Base-by-base conservation (phyloP, 2,113 vertebrate genomes). In the Neodontobutis hainanensis region DNA sequence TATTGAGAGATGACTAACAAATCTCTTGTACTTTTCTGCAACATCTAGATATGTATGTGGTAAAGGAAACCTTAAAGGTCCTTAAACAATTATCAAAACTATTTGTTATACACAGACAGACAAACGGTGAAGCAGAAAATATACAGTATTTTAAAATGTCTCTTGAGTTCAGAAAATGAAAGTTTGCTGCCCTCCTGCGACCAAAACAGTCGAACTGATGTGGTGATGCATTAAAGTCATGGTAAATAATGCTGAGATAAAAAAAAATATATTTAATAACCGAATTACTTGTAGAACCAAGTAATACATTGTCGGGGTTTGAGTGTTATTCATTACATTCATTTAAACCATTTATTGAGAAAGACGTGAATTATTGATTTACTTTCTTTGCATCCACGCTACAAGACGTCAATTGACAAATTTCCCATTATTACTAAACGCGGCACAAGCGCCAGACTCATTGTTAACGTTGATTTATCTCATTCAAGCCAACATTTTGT, bases 381-480 rank as follows among this genome's bases (percentile, higher is more conserved):
- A 5, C 5, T 40, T 40, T 40, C 6, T 52, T 11, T 11, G 27
- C 34, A 55, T 55, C 3, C 15, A 12, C 9, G 6, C 14, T n/a
- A 38, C 4, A 8, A 55, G 1, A 15, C 40, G n/a, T 6, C 4
- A 43, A 11, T 19, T 0, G 1, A 12, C 9, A 0, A 4, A 57
- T 48, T 53, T 36, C 73, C 52, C 4, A 8, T 0, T 1, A 10
- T 0, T 6, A 0, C 0, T 68, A 74, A 88, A 86, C 8, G 53
- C 70, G 10, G 2, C 88, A 34, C 27, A 59, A 6, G 59, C 19
- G 52, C 36, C 81, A 69, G 78, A 5, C 81, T 83, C 83, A 78
- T 87, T 87, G 86, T 87, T 84, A 84, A 75, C 75, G 80, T 68
- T 68, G 85, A 75, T 83, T 85, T 76, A 74, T 72, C 34, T 63